phyloP scores from a whole-genome alignment of 37 sponge, comb jelly and placozoan genomes.

The Mnemiopsis leidyi region DNA sequence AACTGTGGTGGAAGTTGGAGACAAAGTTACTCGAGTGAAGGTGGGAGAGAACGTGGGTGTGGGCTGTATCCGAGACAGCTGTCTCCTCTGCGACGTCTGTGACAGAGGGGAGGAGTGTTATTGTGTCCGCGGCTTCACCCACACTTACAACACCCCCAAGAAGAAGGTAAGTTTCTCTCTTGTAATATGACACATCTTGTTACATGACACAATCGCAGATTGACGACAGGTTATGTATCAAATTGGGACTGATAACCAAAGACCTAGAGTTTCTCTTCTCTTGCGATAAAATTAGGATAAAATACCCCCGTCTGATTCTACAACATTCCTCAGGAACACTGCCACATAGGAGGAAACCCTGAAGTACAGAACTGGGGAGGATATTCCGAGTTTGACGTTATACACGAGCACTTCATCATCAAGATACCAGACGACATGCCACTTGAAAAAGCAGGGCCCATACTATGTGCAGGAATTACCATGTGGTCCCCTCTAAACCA shows the following conservation, averaged over 20 bases:
- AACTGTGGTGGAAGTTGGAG: neutral
- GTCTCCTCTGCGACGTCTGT: neutral
- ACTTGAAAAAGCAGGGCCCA: conserved; percentile 10
- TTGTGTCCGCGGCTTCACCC: neutral
- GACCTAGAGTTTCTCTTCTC: too few species aligned
- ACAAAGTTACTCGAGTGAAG: neutral
- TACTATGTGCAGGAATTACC: conserved; percentile 59
- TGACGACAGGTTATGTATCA: too few species aligned
- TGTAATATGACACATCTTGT: too few species aligned
- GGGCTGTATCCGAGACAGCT: neutral
- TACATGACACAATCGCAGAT: too few species aligned
- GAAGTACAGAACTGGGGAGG: conserved; percentile 27
- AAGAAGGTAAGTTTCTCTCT: neutral
- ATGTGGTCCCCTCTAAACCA: conserved; percentile 52
- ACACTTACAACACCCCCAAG: neutral
- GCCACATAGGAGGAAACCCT: conserved; percentile 63
- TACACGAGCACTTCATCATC: conserved; percentile 44
- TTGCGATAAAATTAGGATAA: too few species aligned
- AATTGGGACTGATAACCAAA: too few species aligned
- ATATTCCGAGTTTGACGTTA: conserved; percentile 8
- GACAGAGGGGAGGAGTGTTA: neutral
- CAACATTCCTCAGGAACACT: conserved; percentile 6
- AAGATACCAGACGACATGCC: conserved; percentile 31
- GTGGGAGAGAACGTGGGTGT: neutral
- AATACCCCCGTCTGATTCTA: too few species aligned